Evolutionary conservation across 2,797 vertebrate genomes (phyloP).

Genomic region (Galago senegalensis): DNA sequence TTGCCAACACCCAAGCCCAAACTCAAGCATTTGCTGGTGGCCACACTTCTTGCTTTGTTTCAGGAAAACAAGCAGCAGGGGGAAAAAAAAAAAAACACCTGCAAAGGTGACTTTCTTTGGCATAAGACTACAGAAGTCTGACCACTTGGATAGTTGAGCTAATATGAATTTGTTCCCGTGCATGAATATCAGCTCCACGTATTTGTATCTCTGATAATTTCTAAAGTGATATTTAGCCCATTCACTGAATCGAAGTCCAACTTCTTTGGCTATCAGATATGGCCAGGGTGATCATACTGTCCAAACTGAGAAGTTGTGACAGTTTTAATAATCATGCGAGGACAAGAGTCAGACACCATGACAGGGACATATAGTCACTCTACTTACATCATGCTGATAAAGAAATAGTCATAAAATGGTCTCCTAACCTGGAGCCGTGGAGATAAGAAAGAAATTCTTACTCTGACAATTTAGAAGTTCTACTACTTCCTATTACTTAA

Average conservation of each 20-base stretch:
- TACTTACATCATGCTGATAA: neutral
- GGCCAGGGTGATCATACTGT: neutral
- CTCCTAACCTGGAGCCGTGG: neutral
- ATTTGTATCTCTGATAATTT: neutral
- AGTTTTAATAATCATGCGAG: neutral
- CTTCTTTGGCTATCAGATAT: neutral
- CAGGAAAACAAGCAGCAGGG: neutral
- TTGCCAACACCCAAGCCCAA: neutral
- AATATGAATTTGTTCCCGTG: neutral
- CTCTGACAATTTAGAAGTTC: neutral
- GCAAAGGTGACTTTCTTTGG: neutral
- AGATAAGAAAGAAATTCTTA: neutral
- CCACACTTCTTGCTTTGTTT: neutral
- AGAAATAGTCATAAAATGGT: neutral
- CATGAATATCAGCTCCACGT: neutral
- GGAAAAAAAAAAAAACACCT: neutral
- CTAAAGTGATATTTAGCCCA: neutral
- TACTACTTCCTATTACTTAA: neutral
- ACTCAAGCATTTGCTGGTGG: neutral
- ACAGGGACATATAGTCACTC: neutral
- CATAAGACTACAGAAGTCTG: neutral
- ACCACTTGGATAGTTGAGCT: neutral
- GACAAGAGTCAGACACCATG: neutral
- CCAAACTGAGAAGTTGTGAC: neutral
- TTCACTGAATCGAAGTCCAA: neutral